Conservation (phyloP, 2,888 invertebrate species). For the Sycophila texana region DNA sequence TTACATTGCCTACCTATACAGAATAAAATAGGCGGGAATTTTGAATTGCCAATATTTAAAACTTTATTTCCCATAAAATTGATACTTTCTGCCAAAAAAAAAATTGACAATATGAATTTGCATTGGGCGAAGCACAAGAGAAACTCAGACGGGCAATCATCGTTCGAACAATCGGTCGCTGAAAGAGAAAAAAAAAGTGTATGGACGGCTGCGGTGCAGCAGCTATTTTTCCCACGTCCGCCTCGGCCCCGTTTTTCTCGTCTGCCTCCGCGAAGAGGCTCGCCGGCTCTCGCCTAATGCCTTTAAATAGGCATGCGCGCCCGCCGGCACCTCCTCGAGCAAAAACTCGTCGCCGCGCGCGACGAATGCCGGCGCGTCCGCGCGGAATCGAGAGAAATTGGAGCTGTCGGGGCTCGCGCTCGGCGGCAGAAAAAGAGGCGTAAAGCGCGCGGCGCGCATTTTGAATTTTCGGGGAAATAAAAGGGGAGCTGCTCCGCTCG, state of each 20-base stretch:
- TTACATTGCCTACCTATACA: no score
- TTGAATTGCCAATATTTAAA: no score
- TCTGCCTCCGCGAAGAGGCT: background rate
- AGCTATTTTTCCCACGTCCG: slow-evolving; percentile 34
- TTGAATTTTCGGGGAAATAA: slow-evolving; percentile 16
- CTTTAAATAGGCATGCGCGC: slow-evolving; percentile 55
- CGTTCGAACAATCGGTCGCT: background rate
- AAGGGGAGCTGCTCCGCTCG: background rate
- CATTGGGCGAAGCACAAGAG: no score
- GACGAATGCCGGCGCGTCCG: background rate
- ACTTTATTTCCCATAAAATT: no score
- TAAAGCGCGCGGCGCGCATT: slow-evolving; percentile 19
- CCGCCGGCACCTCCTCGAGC: background rate
- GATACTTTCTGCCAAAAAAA: background rate
- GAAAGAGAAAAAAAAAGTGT: background rate
- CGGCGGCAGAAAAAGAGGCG: background rate
- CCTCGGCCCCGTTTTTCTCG: slow-evolving; percentile 5
- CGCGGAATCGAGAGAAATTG: background rate
- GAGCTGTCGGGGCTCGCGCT: background rate
- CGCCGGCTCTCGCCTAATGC: slow-evolving; percentile 41
- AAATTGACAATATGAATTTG: background rate
- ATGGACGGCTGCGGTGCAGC: slow-evolving; percentile 10
- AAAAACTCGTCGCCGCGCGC: slow-evolving; percentile 49
- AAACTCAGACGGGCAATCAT: background rate
- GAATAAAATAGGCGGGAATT: no score